phyloP scores from a whole-genome alignment of 2,113 vertebrate genomes.

The Colius striatus region DNA sequence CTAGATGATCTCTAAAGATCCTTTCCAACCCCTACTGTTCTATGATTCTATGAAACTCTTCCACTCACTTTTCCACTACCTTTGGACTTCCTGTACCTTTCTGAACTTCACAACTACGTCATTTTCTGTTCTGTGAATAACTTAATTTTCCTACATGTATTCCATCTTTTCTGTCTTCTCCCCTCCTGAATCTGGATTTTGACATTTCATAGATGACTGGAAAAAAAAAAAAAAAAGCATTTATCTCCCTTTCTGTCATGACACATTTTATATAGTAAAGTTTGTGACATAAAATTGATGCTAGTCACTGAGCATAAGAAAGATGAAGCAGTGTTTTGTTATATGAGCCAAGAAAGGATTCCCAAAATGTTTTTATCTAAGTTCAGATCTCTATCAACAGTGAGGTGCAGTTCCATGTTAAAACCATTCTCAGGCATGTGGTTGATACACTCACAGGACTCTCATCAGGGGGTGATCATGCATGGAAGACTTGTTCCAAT shows the following conservation, averaged over 20 bases:
- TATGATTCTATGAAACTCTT: no score
- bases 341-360: not conserved
- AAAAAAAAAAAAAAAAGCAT: not conserved
- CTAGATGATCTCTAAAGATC: no score
- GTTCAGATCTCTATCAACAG: constrained; percentile 7
- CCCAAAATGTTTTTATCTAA: not conserved
- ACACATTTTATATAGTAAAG: not conserved
- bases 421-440: accelerated
- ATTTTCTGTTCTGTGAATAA: not conserved
- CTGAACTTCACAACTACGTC: not conserved
- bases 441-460: not conserved
- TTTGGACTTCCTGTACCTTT: not conserved
- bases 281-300: not conserved
- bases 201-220: not conserved
- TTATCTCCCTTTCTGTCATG: not conserved
- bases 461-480: constrained; percentile 17
- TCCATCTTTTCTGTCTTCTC: not conserved
- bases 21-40: no score
- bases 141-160: not conserved
- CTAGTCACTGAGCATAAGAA: not conserved
- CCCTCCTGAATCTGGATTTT: not conserved
- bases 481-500: constrained; percentile 17
- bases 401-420: not conserved
- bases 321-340: not conserved
- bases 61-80: not conserved